phyloP scores from a whole-genome alignment of 2,888 invertebrate genomes.

The Nycteola revayana region DNA sequence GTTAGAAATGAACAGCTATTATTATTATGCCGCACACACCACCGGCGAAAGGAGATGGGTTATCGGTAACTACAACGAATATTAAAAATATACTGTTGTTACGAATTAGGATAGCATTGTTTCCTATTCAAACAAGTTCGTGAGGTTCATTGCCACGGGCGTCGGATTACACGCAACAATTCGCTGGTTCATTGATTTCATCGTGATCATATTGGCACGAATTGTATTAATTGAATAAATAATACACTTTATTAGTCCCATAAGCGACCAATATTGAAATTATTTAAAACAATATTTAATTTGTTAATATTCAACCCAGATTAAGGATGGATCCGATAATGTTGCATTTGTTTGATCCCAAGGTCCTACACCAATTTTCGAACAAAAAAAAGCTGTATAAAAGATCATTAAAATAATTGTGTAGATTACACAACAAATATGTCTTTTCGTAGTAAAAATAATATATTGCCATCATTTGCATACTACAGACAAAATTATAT shows the following conservation, averaged over 20 bases:
- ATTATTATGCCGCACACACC: conserved; percentile 59
- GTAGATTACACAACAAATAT: too few relatives aligned
- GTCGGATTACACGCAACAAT: conserved; percentile 56
- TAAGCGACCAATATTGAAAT: too few relatives aligned
- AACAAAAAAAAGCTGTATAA: too few relatives aligned
- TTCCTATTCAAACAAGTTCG: conserved; percentile 40
- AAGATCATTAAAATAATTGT: too few relatives aligned
- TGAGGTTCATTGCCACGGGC: conserved; percentile 71
- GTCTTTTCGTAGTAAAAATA: too few relatives aligned
- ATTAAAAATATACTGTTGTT: conserved; percentile 53
- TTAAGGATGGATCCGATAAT: too few relatives aligned
- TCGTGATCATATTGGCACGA: conserved; percentile 59
- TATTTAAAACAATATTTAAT: too few relatives aligned
- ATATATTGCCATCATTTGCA: too few relatives aligned
- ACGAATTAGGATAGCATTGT: conserved; percentile 45
- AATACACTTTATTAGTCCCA: conserved; percentile 43
- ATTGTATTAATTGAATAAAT: conserved; percentile 39
- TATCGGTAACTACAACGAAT: conserved; percentile 61
- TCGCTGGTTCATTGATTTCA: conserved; percentile 57
- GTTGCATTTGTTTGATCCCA: background rate
- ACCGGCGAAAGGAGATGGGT: conserved; percentile 63
- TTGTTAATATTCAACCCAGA: too few relatives aligned
- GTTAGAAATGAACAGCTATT: conserved; percentile 54
- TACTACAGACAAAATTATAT: too few relatives aligned
- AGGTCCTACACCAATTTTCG: background rate